Percentiles rank a stretch among this genome's conserved stretches.
Conservation (phyloP, 1,140 invertebrate genomes). For the Thaumetopoea pityocampa region DNA sequence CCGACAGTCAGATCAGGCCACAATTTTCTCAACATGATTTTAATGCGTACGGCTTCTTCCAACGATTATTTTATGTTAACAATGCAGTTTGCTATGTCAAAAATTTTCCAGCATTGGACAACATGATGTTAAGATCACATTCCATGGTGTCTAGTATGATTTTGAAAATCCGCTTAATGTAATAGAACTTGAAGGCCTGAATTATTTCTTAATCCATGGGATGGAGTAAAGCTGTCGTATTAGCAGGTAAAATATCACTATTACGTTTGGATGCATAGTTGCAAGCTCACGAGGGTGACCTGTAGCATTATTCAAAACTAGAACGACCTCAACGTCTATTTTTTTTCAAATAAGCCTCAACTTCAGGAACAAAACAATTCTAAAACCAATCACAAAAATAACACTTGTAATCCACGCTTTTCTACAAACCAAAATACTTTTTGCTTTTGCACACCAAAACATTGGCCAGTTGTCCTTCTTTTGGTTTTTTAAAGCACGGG, state of each 20-base stretch:
- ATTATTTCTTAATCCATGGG: conserved; percentile 65
- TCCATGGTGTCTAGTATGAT: conserved; percentile 29
- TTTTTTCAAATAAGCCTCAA: conserved; percentile 31
- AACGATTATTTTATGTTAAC: conserved; percentile 29
- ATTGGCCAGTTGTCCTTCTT: conserved; percentile 29
- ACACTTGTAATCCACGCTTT: too few relatives aligned
- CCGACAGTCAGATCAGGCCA: conserved; percentile 29
- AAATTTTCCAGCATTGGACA: conserved; percentile 32
- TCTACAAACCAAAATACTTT: too few relatives aligned
- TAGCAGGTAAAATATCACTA: too few relatives aligned
- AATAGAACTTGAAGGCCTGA: too few relatives aligned
- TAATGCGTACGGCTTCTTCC: conserved; percentile 35
- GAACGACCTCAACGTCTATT: conserved; percentile 48
- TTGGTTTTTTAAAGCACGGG: conserved; percentile 36
- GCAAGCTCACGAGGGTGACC: not conserved
- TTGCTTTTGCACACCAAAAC: too few relatives aligned
- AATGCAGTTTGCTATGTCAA: too few relatives aligned
- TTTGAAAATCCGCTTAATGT: conserved; percentile 20
- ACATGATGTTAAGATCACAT: conserved; percentile 30
- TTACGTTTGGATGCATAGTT: too few relatives aligned
- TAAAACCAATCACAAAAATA: too few relatives aligned
- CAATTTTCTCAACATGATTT: conserved; percentile 43
- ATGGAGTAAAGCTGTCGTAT: conserved; percentile 69
- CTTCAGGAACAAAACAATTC: too few relatives aligned
- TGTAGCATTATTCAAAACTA: conserved; percentile 53